phyloP scores from a whole-genome alignment of 2,797 vertebrate species.

The Anniella stebbinsi region DNA sequence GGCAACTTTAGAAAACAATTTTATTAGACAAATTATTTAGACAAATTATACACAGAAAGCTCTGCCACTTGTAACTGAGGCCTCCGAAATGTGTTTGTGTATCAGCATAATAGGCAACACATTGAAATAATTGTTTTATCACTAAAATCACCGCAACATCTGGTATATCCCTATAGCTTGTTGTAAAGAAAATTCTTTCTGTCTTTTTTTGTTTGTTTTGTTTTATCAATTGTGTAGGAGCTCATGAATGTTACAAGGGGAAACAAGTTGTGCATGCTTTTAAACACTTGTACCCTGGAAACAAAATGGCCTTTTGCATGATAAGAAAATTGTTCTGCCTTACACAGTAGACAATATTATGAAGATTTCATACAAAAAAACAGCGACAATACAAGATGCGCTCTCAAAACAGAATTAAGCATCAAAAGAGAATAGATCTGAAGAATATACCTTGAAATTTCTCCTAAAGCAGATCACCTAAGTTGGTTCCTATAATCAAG shows the following conservation, averaged over 20 bases:
- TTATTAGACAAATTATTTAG: conserved; percentile 99
- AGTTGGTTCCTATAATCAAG: conserved; percentile 87
- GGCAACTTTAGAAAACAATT: conserved; percentile 98
- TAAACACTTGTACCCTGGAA: conserved; percentile 91
- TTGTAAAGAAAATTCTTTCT: conserved; percentile 70
- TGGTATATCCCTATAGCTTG: conserved; percentile 88
- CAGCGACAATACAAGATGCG: conserved; percentile 94
- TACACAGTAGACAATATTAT: conserved; percentile 90
- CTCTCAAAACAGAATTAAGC: conserved; percentile 95
- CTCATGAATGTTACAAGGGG: conserved; percentile 92
- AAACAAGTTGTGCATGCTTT: conserved; percentile 98
- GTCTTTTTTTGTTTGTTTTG: conserved; percentile 31
- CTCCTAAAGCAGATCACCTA: conserved; percentile 94
- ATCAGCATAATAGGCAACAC: conserved; percentile 99
- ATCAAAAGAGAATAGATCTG: conserved; percentile 93
- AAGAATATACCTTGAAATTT: conserved; percentile 91
- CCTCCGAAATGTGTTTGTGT: conserved; percentile 94
- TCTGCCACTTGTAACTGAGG: conserved; percentile 99
- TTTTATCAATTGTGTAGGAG: conserved; percentile 86
- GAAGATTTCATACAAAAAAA: conserved; percentile 90
- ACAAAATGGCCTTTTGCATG: conserved; percentile 87
- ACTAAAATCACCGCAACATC: conserved; percentile 96
- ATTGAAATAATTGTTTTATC: conserved; percentile 93
- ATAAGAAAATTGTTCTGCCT: conserved; percentile 87
- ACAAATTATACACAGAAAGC: conserved; percentile 99